A percentile compares a stretch with the other conserved stretches of the same genome.
phyloP scores from a whole-genome alignment of 2,797 vertebrate species.

The Decapterus maruadsi region DNA sequence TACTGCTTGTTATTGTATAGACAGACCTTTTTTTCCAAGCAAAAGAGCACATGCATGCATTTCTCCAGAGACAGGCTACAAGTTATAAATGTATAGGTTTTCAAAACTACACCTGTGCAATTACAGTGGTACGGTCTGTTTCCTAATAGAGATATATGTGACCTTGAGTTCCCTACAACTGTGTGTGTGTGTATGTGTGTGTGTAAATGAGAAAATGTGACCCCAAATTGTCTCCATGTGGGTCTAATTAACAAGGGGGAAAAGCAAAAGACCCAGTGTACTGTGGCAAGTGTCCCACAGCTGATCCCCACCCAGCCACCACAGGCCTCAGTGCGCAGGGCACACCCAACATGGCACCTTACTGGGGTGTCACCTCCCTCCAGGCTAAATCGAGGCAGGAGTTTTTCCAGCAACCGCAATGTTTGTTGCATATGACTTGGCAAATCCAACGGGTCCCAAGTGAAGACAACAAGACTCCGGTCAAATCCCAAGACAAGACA shows the following conservation, averaged over 20 bases:
- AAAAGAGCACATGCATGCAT: conserved; percentile 53
- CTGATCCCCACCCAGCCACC: conserved; percentile 46
- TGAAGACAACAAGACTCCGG: neutral
- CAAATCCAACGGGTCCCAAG: too few species aligned
- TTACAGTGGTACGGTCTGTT: conserved; percentile 59
- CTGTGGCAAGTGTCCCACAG: conserved; percentile 45
- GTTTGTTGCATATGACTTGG: neutral
- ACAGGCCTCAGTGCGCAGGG: conserved; percentile 35
- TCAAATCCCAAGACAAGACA: neutral
- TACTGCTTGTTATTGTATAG: conserved; percentile 65
- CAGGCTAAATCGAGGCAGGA: too few species aligned
- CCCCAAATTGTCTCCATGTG: conserved; percentile 64
- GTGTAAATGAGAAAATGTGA: conserved; percentile 38
- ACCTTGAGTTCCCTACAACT: conserved; percentile 55
- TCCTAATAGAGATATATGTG: conserved; percentile 56
- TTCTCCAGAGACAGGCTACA: conserved; percentile 63
- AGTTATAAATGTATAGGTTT: conserved; percentile 47
- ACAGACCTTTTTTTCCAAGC: conserved; percentile 42
- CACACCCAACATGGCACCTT: conserved; percentile 59
- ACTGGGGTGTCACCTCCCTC: neutral
- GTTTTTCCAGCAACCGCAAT: neutral
- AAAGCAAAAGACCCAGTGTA: conserved; percentile 39
- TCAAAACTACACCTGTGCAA: conserved; percentile 54
- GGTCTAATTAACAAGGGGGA: conserved; percentile 51
- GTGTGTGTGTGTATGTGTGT: conserved; percentile 6